Evolutionary conservation across 2,888 invertebrate species (phyloP).

Genomic region (Caenorhabditis virilis): DNA sequence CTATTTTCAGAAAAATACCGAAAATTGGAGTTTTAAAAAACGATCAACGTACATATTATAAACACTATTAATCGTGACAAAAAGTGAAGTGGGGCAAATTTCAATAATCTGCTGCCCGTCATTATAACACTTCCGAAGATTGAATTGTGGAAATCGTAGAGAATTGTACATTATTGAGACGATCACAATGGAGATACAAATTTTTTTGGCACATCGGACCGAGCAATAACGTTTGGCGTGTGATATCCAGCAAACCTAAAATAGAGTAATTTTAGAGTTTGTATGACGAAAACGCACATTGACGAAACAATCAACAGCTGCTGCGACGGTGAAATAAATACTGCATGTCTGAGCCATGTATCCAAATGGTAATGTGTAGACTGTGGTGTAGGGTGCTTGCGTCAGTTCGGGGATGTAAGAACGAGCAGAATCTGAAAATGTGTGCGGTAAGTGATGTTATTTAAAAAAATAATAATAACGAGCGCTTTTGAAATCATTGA

Average conservation of each 20-base stretch:
- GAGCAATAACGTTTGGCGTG: conserved; percentile 57
- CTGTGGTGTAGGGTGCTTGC: conserved; percentile 64
- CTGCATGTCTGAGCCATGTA: conserved; percentile 69
- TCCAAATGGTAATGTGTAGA: conserved; percentile 66
- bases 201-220: conserved; percentile 57
- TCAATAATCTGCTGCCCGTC: conserved; percentile 67
- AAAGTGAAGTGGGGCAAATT: conserved; percentile 67
- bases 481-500: too few relatives aligned
- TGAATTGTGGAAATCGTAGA: conserved; percentile 68
- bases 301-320: conserved; percentile 68
- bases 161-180: conserved; percentile 65
- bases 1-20: not conserved
- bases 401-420: conserved; percentile 63
- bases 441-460: too few relatives aligned
- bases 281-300: conserved; percentile 48
- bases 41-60: conserved; percentile 57
- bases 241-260: conserved; percentile 61
- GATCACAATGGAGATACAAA: conserved; percentile 51
- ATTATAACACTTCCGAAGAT: conserved; percentile 62
- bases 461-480: too few relatives aligned
- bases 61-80: conserved; percentile 63
- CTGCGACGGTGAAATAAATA: conserved; percentile 68
- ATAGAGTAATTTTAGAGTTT: not conserved
- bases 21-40: not conserved
- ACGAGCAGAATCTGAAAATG: conserved; percentile 40